Evolutionary conservation across 2,797 vertebrate genomes (phyloP), one percentile per base, ranked within the genome.

Genomic region (Simalia tracyae): DNA sequence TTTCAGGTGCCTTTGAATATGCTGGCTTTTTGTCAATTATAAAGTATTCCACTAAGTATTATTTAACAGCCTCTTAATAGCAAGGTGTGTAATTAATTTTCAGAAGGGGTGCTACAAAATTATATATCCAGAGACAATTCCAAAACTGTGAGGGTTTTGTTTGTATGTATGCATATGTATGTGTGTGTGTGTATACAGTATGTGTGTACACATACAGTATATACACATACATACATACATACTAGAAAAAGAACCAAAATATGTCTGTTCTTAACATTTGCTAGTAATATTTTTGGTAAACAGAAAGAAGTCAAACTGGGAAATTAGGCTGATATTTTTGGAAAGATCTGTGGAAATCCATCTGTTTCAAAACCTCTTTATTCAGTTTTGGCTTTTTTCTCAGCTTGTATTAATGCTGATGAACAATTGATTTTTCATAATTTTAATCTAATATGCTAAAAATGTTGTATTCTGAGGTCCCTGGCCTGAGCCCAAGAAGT

Each of bases 71-170:
- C 60, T 92, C 19, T 81, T 81, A 46, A 87, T 88, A 90, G 84
- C 60, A 96, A 96, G 94, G 94, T 94, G 92, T 94, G 94, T 93
- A 94, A 94, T 93, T 96, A 95, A 93, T 96, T 97, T 95, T 96
- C 89, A 94, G 89, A 89, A 91, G 61, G 61, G 89, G 84, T 84
- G 28, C 46, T 89, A 84, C 2, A 92, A 93, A 87, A 95, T 95
- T 94, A 68, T 93, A 84, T 63, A 93, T 95, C 95, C 92, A 50
- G 64, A 95, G 92, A 92, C 93, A 96, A 61, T 81, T 94, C 95
- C 87, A 96, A 81, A 97, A 94, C 93, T 96, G 76, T 93, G 56
- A 76, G 31, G 76, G 72, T 89, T 56, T 93, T 94, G 17, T 91
- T 28, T 92, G 84, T 92, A 76, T 90, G 59, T 96, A 94, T 96